Evolutionary conservation across 2,888 invertebrate species (phyloP), one percentile per base, ranked within the genome.

Genomic region (Pinctada fucata): DNA sequence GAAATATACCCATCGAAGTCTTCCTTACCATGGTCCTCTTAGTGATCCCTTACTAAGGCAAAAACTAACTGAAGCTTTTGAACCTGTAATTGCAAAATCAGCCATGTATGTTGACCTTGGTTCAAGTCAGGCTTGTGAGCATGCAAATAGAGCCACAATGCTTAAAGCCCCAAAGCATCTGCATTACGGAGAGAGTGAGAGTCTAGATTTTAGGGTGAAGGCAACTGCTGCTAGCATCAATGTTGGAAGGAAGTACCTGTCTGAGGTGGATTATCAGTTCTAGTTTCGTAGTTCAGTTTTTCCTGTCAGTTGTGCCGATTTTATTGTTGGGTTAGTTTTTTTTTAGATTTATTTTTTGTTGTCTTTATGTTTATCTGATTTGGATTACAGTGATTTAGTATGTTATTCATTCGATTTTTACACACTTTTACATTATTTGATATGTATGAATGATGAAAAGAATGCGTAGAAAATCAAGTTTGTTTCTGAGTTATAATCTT

Each of bases 21-120:
- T 82, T 51, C 78, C 82, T n/a, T 79, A 79, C 48, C 77, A 77
- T 51, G 65, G n/a, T n/a, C n/a, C n/a, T n/a, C n/a, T n/a, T n/a
- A n/a, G n/a, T n/a, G n/a, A n/a, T n/a, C n/a, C n/a, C 13, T 65
- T 76, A 52, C 72, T 50, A n/a, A 51, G 51, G 49, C 70, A 49
- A 50, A 13, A 48, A 51, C 51, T 50, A 50, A 10, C n/a, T 50
- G 65, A 76, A 50, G n/a, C n/a, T n/a, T n/a, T n/a, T n/a, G n/a
- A n/a, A n/a, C n/a, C 52, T 65, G 50, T 76, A 13, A 71, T 76
- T 65, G 63, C 65, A 31, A 76, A 76, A 31, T 13, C 76, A 16
- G 71, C 70, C 10, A 13, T 64, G 47, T 82, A 77, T 52, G 6
- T 58, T 10, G 75, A 81, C 68, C 65, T 81, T 10, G 79, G 76